Evolutionary conservation across 2,888 invertebrate species (phyloP).

Genomic region (Brassicogethes aeneus): DNA sequence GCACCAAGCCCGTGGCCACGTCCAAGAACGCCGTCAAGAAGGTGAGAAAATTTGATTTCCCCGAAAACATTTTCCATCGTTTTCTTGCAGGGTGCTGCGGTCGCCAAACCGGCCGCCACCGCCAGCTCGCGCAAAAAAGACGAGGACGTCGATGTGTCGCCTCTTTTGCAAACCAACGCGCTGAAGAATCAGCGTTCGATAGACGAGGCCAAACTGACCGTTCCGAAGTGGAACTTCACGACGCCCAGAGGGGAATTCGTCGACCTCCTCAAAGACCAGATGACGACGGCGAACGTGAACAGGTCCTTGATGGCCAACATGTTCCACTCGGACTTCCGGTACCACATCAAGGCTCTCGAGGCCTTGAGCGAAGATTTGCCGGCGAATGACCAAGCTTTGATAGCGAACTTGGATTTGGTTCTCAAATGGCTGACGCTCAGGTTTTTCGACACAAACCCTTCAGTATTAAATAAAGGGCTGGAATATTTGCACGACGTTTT

Average conservation of each 20-base stretch:
- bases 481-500: constrained; percentile 85
- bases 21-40: constrained; percentile 44
- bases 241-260: constrained; percentile 91
- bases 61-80: too few species aligned
- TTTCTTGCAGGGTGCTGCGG: constrained; percentile 32
- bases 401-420: constrained; percentile 88
- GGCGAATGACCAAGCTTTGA: constrained; percentile 68
- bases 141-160: constrained; percentile 75
- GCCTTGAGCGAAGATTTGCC: constrained; percentile 74
- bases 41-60: too few species aligned
- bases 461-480: constrained; percentile 89
- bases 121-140: constrained; percentile 63
- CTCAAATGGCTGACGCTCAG: constrained; percentile 94
- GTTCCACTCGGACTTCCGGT: constrained; percentile 93
- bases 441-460: constrained; percentile 98
- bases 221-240: constrained; percentile 92
- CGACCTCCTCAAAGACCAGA: constrained; percentile 82
- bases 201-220: constrained; percentile 90
- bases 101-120: constrained; percentile 16
- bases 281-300: constrained; percentile 81
- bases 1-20: constrained; percentile 48
- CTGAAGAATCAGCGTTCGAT: constrained; percentile 87
- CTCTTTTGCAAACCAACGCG: constrained; percentile 71
- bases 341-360: constrained; percentile 93
- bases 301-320: constrained; percentile 80